These are phyloP conservation scores for Drosophila ironensis DNA, from an alignment of 1,140 invertebrate genomes.

Conservation along the genomic window DNA sequence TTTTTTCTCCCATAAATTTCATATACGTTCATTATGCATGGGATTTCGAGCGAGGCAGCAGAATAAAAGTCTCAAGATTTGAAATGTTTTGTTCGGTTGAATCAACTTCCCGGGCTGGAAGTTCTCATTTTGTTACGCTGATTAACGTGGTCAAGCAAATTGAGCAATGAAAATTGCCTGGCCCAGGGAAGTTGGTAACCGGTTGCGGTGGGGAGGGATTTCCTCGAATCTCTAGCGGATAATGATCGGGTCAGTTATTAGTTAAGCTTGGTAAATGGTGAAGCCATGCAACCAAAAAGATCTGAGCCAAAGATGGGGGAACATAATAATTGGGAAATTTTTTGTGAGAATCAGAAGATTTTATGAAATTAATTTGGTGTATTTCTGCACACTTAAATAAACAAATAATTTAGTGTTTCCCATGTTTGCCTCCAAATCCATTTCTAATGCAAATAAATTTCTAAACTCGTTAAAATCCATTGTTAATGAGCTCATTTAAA, in stretches of 20 bases:
- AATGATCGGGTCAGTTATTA: constrained; percentile 58
- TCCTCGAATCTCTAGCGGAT: constrained; percentile 13
- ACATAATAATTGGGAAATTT: not conserved
- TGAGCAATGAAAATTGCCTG: constrained; percentile 39
- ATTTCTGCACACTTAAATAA: too few relatives aligned
- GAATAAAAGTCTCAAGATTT: constrained; percentile 33
- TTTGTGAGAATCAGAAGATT: not conserved
- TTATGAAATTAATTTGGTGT: not conserved
- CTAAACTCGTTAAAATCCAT: too few relatives aligned
- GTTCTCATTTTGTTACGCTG: constrained; percentile 36
- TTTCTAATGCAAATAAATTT: too few relatives aligned
- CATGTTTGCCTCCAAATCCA: too few relatives aligned
- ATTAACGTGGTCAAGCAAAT: constrained; percentile 67
- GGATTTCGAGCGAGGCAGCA: too few relatives aligned
- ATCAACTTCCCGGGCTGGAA: constrained; percentile 43
- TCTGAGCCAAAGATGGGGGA: constrained; percentile 2
- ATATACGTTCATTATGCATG: constrained; percentile 36
- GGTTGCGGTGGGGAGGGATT: constrained; percentile 14
- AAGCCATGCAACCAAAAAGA: constrained; percentile 24
- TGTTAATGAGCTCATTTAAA: too few relatives aligned
- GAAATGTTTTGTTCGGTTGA: constrained; percentile 13
- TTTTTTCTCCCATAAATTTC: constrained; percentile 46
- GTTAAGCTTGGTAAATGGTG: constrained; percentile 38
- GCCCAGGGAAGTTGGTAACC: constrained; percentile 32
- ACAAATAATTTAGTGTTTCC: too few relatives aligned